Evolutionary conservation across 1,140 invertebrate species (phyloP), one percentile per base, ranked within the genome.

Genomic region (Amphibalanus amphitrite): DNA sequence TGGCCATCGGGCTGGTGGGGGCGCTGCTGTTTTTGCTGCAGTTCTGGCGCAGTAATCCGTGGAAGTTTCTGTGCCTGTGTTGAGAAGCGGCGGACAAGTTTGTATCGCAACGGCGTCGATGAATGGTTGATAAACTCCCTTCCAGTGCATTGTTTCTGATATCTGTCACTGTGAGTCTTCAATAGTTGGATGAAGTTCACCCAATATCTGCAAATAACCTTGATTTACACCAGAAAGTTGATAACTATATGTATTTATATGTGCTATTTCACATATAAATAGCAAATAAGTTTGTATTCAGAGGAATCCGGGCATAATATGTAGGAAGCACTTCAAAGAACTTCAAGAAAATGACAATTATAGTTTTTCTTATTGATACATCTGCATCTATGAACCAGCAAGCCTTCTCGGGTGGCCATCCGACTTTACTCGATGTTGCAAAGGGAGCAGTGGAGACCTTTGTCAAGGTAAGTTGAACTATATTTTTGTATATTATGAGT

Each of bases 301-400:
- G 4, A 15, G 15, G 4, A 6, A 6, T 38, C 15, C 15, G 4
- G 33, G 33, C 33, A 59, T 59, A 59, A 59, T 59, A 59, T 59
- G 47, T 59, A 59, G 47, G 10, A 59, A 59, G 47, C 10, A 6
- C 33, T 3, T 59, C 47, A 6, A 3, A 59, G 6, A 59, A 59
- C 23, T 59, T 20, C 47, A 59, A 59, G 47, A 86, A 83, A 81
- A 97, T 98, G 95, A 98, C 95, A 81, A 98, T 98, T 78, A 97
- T 98, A 84, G 88, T 98, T 79, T 98, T 98, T 87, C 85, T 98
- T 80, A 92, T 98, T 84, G 96, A 98, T 86, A 98, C 95, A 74
- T 97, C 93, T 82, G 92, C 94, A 80, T 98, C 95, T 79, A 98
- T 98, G 96, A 97, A 96, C 84, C 95, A 98, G 86, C 89, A 94